Conservation (phyloP, 2,113 vertebrate genomes). For the Psittacara wagleri region DNA sequence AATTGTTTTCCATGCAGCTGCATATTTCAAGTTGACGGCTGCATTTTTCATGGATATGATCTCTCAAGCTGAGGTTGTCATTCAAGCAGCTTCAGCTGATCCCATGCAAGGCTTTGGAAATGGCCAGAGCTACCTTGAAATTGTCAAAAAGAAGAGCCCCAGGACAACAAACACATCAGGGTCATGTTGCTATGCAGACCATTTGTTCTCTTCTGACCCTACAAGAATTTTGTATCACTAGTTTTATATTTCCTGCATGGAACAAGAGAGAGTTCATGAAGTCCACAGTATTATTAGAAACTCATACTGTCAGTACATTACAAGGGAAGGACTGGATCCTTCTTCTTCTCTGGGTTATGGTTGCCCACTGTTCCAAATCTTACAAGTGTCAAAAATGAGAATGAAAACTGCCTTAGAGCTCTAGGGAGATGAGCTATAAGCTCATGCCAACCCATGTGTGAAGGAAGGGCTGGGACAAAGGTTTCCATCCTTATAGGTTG, state of each 20-base stretch:
- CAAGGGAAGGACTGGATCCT: not conserved
- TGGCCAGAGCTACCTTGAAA: constrained; percentile 4
- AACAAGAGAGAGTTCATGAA: not conserved
- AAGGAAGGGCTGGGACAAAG: not conserved
- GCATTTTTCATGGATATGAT: constrained; percentile 17
- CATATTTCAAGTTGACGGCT: constrained; percentile 1
- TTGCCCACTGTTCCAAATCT: not conserved
- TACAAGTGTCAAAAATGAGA: not conserved
- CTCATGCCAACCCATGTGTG: not conserved
- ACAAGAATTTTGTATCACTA: not conserved
- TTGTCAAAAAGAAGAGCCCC: not conserved
- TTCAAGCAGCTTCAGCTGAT: not conserved
- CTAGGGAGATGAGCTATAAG: not conserved
- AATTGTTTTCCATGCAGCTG: constrained; percentile 21
- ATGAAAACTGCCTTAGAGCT: not conserved
- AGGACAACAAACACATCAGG: not conserved
- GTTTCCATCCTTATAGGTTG: not conserved
- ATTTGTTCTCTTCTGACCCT: not conserved
- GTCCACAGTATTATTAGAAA: not conserved
- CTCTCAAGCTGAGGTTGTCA: not conserved
- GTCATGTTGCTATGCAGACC: not conserved
- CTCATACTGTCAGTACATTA: not conserved
- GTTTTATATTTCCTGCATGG: not conserved
- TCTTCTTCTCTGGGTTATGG: not conserved
- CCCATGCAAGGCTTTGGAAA: not conserved